Evolutionary conservation across 2,888 invertebrate species (phyloP).

Genomic region (Geophilus truncorum): DNA sequence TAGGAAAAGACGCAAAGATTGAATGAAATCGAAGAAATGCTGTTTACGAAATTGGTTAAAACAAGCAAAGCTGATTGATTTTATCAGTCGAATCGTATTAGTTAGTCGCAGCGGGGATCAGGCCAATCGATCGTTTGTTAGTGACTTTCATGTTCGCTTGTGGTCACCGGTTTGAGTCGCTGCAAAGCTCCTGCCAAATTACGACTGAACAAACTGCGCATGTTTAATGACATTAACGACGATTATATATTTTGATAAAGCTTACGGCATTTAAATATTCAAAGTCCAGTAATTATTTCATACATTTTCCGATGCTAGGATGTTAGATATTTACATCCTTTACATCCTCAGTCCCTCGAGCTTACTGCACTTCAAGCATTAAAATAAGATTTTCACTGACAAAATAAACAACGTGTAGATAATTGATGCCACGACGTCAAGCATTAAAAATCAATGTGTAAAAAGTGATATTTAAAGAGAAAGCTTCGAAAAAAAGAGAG

Average conservation of each 20-base stretch:
- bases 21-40: background rate
- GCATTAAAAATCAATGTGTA: no score
- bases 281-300: background rate
- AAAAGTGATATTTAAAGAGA: no score
- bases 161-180: background rate
- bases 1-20: no score
- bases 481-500: background rate
- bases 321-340: no score
- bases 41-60: background rate
- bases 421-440: no score
- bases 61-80: background rate
- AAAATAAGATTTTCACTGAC: no score
- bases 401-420: no score
- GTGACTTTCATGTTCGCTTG: slow-evolving; percentile 15
- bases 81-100: background rate
- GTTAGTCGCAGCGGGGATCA: background rate
- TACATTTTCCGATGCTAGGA: background rate
- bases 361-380: no score
- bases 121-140: slow-evolving; percentile 12
- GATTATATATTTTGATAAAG: background rate
- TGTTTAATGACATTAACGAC: background rate
- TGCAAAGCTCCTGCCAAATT: slow-evolving; percentile 4
- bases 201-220: background rate
- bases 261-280: background rate
- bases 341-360: background rate